These are phyloP conservation scores for Centroberyx gerrardi DNA, from an alignment of 2,797 vertebrate genomes.

Conservation along the genomic window DNA sequence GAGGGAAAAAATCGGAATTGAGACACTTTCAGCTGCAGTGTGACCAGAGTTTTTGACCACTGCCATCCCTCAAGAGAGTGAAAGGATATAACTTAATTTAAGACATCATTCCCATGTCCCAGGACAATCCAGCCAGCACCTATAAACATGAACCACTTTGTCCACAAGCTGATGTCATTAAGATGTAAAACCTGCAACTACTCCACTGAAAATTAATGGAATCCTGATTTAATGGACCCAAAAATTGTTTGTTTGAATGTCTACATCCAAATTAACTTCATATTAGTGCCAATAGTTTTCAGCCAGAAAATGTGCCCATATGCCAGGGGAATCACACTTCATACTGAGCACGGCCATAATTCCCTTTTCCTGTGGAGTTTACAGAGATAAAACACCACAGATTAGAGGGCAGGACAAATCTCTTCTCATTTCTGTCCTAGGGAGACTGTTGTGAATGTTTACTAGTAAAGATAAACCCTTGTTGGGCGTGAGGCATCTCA, in stretches of 20 bases:
- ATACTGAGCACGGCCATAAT: not conserved
- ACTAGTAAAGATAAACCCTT: constrained; percentile 30
- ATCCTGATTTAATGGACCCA: not conserved
- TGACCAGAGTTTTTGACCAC: too few relatives aligned
- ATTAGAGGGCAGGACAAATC: not conserved
- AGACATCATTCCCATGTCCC: not conserved
- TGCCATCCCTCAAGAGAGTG: too few relatives aligned
- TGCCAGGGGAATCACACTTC: not conserved
- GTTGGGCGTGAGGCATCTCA: constrained; percentile 2
- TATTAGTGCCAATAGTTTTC: not conserved
- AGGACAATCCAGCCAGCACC: constrained; percentile 1
- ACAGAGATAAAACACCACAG: constrained; percentile 30
- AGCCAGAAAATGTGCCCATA: not conserved
- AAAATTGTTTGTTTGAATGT: constrained; percentile 6
- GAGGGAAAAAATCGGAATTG: too few relatives aligned
- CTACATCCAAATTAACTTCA: not conserved
- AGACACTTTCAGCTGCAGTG: too few relatives aligned
- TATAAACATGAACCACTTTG: not conserved
- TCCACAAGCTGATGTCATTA: constrained; percentile 14
- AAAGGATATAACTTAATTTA: too few relatives aligned
- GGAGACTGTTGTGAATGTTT: constrained; percentile 31
- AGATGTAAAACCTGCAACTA: constrained; percentile 2
- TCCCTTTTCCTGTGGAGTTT: not conserved
- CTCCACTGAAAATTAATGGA: too few relatives aligned
- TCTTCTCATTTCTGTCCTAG: constrained; percentile 2